A percentile compares a stretch with the other conserved stretches of the same genome.
phyloP scores from a whole-genome alignment of 2,113 vertebrate species.

The Rhea americana region DNA sequence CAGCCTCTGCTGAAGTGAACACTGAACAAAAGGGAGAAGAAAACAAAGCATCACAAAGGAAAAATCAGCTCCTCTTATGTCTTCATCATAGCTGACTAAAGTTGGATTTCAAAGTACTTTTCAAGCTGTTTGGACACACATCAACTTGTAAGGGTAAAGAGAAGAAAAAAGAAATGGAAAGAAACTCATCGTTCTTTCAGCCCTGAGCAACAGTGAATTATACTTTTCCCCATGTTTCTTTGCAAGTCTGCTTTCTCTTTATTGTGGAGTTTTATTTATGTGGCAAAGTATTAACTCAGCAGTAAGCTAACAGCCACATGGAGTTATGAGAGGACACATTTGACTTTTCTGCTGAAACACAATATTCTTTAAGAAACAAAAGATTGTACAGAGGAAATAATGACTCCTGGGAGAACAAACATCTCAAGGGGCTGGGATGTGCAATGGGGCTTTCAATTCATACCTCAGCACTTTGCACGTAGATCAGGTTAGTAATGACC shows the following conservation, averaged over 20 bases:
- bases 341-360: conserved; percentile 70
- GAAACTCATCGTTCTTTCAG: conserved; percentile 54
- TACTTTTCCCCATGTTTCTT: conserved; percentile 28
- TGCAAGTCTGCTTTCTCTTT: conserved; percentile 35
- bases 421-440: conserved; percentile 26
- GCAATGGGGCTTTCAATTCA: background rate
- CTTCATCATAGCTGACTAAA: conserved; percentile 64
- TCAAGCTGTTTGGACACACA: conserved; percentile 73
- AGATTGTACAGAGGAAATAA: conserved; percentile 32
- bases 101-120: conserved; percentile 69
- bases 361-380: conserved; percentile 42
- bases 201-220: conserved; percentile 40
- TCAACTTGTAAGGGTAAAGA: conserved; percentile 63
- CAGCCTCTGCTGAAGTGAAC: background rate
- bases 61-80: conserved; percentile 66
- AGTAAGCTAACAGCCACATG: conserved; percentile 66
- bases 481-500: conserved; percentile 25
- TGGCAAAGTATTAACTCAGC: conserved; percentile 68
- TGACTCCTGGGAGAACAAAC: conserved; percentile 25
- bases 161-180: conserved; percentile 57
- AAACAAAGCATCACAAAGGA: conserved; percentile 63
- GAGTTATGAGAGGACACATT: conserved; percentile 59
- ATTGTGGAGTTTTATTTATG: conserved; percentile 55
- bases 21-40: conserved; percentile 31
- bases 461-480: conserved; percentile 44